phyloP scores from a whole-genome alignment of 2,888 invertebrate species.

The Patella caerulea region DNA sequence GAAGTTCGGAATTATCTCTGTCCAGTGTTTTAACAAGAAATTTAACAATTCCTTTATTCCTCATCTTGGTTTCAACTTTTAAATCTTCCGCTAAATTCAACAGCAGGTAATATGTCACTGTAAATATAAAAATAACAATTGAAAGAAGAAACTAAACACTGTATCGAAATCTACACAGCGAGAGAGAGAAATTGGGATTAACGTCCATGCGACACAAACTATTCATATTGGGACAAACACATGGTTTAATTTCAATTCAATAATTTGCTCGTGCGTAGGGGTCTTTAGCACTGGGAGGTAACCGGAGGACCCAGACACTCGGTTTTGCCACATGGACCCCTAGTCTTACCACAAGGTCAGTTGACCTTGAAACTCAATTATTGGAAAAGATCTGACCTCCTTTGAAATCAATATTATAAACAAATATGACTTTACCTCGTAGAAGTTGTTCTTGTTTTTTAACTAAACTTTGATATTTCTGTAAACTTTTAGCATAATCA shows the following conservation, averaged over 20 bases:
- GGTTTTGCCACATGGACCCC: too few species aligned
- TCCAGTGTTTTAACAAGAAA: conserved; percentile 90
- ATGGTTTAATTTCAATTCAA: not conserved
- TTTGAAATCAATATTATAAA: too few species aligned
- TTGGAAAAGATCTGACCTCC: too few species aligned
- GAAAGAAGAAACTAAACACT: not conserved
- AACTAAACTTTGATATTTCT: conserved; percentile 84
- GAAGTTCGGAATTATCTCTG: conserved; percentile 88
- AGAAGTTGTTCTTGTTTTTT: conserved; percentile 94
- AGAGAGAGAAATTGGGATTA: not conserved
- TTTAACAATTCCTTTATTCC: conserved; percentile 90
- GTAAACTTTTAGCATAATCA: conserved; percentile 84
- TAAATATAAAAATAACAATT: conserved; percentile 19
- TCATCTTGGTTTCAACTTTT: conserved; percentile 97
- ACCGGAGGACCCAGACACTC: too few species aligned
- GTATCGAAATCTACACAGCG: not conserved
- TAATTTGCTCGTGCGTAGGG: too few species aligned
- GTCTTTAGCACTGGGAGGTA: too few species aligned
- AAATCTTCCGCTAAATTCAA: conserved; percentile 96
- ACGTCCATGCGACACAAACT: not conserved
- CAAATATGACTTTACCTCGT: conserved; percentile 73
- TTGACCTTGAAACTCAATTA: too few species aligned
- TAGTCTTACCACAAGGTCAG: too few species aligned
- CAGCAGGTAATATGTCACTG: conserved; percentile 91
- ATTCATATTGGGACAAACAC: not conserved